Conservation (phyloP, 2,113 vertebrate species). For the Grammomys dolichurus region DNA sequence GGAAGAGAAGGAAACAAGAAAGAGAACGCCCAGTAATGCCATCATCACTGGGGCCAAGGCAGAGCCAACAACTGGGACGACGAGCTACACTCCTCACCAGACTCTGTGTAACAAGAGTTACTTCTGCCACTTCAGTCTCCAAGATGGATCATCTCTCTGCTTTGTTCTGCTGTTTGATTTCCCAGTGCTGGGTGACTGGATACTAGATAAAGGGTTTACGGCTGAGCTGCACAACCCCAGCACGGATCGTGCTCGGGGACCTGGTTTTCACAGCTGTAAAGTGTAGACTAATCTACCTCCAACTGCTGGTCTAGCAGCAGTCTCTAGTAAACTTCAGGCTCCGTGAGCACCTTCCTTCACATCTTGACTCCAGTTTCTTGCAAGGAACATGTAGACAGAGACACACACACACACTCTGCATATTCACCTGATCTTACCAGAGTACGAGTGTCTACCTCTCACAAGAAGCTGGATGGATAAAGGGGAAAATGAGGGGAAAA, state of each 20-base stretch:
- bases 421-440: accelerated
- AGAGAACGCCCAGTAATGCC: not conserved
- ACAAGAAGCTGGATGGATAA: not conserved
- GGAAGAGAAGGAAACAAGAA: not conserved
- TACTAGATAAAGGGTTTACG: not conserved
- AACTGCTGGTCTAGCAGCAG: not conserved
- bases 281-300: not conserved
- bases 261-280: not conserved
- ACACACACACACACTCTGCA: not conserved
- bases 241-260: not conserved
- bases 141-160: not conserved
- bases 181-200: not conserved
- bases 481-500: not conserved
- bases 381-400: not conserved
- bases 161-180: not conserved
- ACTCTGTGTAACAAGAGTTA: accelerated
- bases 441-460: not conserved
- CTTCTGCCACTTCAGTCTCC: not conserved
- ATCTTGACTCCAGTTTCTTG: not conserved
- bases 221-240: not conserved
- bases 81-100: not conserved
- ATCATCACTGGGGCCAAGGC: not conserved
- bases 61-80: not conserved
- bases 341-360: not conserved
- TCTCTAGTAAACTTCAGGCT: not conserved